Evolutionary conservation across 1,140 invertebrate species (phyloP).

Genomic region (Drosophila pandora): DNA sequence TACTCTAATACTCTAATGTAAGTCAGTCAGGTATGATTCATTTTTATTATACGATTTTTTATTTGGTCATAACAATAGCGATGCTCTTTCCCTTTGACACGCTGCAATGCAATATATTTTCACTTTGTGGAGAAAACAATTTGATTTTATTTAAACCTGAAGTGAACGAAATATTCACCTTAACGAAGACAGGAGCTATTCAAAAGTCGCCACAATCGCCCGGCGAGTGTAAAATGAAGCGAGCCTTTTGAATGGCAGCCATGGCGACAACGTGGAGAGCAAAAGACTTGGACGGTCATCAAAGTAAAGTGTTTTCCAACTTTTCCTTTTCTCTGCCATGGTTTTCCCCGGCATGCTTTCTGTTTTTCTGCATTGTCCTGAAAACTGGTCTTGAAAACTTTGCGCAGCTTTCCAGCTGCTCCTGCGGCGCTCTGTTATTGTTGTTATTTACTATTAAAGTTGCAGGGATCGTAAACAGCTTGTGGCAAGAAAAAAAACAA

Average conservation of each 20-base stretch:
- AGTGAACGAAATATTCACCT: conserved; percentile 31
- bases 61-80: neutral
- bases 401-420: conserved; percentile 57
- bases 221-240: conserved; percentile 51
- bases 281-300: conserved; percentile 49
- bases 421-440: conserved; percentile 67
- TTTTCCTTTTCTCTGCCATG: conserved; percentile 39
- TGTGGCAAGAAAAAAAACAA: conserved; percentile 37
- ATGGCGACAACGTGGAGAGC: conserved; percentile 56
- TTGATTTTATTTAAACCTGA: conserved; percentile 22
- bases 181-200: conserved; percentile 37
- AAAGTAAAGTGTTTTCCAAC: conserved; percentile 65
- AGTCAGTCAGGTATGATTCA: too few species aligned
- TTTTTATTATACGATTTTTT: too few species aligned
- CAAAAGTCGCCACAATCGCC: conserved; percentile 42
- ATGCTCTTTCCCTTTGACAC: neutral
- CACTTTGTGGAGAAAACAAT: neutral
- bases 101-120: neutral
- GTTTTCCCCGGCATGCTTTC: conserved; percentile 8
- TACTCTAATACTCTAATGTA: conserved; percentile 1
- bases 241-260: conserved; percentile 52
- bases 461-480: conserved; percentile 66
- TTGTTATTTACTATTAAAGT: conserved; percentile 81
- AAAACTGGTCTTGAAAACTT: conserved; percentile 34
- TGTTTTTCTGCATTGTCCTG: conserved; percentile 16